These are phyloP conservation scores for Chiroxiphia lanceolata DNA, from an alignment of 2,797 vertebrate species.

Conservation along the genomic window DNA sequence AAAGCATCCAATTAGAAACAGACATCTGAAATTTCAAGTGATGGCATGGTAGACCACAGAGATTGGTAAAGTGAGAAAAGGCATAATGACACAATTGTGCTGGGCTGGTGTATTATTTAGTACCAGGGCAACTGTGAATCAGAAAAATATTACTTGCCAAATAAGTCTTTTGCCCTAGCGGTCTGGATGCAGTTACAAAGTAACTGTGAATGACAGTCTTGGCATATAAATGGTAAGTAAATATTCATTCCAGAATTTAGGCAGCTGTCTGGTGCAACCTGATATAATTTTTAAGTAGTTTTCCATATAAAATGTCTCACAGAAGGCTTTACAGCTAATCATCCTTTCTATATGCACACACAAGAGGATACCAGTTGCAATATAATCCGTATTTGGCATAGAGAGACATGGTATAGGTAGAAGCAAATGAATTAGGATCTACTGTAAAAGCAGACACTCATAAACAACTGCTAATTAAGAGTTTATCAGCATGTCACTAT, in stretches of 20 bases:
- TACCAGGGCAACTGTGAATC: neutral
- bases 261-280: neutral
- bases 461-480: conserved; percentile 51
- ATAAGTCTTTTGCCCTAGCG: neutral
- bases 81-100: neutral
- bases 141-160: conserved; percentile 3
- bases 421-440: neutral
- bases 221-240: conserved; percentile 15
- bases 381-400: neutral
- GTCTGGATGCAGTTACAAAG: conserved; percentile 2
- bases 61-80: neutral
- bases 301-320: conserved; percentile 11
- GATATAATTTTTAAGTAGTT: conserved; percentile 22
- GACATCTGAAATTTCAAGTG: neutral
- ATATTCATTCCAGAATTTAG: conserved; percentile 18
- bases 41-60: neutral
- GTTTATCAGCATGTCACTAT: conserved; percentile 42
- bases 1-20: conserved; percentile 30
- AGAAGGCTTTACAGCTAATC: conserved; percentile 52
- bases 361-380: neutral
- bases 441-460: neutral
- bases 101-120: neutral
- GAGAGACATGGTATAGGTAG: neutral
- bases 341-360: neutral
- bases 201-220: conserved; percentile 17